Conservation (phyloP, 1,140 invertebrate genomes). For the Arion vulgaris region DNA sequence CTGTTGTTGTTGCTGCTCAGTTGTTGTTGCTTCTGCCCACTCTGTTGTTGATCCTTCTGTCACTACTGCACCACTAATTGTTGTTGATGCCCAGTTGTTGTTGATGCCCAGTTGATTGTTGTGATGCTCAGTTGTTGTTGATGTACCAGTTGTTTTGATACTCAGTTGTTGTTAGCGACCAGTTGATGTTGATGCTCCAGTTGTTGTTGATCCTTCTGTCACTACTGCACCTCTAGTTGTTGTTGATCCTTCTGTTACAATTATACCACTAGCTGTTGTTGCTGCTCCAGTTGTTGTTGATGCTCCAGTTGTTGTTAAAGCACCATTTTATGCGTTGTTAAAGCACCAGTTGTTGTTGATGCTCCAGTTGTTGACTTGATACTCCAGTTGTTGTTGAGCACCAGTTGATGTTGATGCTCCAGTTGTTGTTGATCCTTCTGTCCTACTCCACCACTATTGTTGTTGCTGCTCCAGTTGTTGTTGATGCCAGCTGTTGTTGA, state of each 20-base stretch:
- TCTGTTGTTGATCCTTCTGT: background rate
- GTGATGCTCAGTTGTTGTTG: background rate
- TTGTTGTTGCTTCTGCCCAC: no score
- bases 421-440: background rate
- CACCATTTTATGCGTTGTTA: no score
- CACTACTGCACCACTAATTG: background rate
- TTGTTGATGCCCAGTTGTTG: background rate
- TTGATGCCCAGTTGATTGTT: background rate
- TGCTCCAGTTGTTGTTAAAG: background rate
- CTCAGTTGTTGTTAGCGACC: conserved; percentile 7
- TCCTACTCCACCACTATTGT: no score
- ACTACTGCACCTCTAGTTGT: no score
- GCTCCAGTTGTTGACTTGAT: background rate
- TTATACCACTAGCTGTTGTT: background rate
- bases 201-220: no score
- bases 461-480: no score
- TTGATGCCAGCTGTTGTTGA: conserved; percentile 14
- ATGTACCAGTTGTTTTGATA: background rate
- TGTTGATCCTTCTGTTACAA: background rate
- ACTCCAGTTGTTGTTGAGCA: conserved; percentile 8
- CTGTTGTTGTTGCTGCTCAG: no score
- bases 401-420: background rate
- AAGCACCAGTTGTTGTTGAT: background rate
- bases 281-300: background rate
- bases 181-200: background rate